A percentile compares a stretch with the other conserved stretches of the same genome.
These are phyloP conservation scores for Sebastes wilsoni DNA, from an alignment of 2,797 vertebrate species.

Conservation along the genomic window DNA sequence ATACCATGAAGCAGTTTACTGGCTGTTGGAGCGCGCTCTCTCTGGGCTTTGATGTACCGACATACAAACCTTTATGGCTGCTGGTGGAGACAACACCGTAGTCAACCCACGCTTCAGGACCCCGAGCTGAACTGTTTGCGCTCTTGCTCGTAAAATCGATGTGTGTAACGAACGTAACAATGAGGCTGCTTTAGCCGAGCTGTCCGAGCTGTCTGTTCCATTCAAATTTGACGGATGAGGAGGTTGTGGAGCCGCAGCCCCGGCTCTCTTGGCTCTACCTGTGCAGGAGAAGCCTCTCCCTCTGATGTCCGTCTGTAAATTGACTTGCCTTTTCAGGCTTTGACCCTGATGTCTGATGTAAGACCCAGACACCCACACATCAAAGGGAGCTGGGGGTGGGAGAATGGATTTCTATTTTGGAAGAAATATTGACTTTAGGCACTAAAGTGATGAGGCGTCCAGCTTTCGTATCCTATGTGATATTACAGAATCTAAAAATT, in stretches of 20 bases:
- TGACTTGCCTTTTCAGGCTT: constrained; percentile 84
- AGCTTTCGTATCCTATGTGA: constrained; percentile 70
- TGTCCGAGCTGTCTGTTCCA: constrained; percentile 69
- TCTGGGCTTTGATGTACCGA: constrained; percentile 89
- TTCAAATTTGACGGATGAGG: constrained; percentile 74
- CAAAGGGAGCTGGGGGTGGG: constrained; percentile 76
- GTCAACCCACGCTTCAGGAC: constrained; percentile 40
- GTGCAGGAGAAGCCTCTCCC: constrained; percentile 67
- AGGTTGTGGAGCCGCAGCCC: constrained; percentile 46
- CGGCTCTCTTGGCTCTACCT: constrained; percentile 66
- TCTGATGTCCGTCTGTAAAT: constrained; percentile 83
- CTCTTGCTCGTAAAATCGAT: constrained; percentile 67
- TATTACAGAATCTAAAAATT: constrained; percentile 60
- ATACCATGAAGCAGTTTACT: constrained; percentile 83
- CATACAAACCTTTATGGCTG: constrained; percentile 86
- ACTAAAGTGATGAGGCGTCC: constrained; percentile 77
- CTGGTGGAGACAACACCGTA: constrained; percentile 85
- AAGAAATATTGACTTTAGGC: constrained; percentile 83
- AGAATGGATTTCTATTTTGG: constrained; percentile 83
- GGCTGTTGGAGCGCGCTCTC: constrained; percentile 85
- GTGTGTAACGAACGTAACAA: constrained; percentile 66
- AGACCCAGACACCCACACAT: constrained; percentile 85
- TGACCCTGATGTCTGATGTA: constrained; percentile 86
- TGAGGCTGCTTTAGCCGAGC: constrained; percentile 62
- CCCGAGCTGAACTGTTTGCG: constrained; percentile 55